Percentiles rank a stretch among this genome's conserved stretches.
phyloP scores from a whole-genome alignment of 2,113 vertebrate genomes.

The Cisticola juncidis region DNA sequence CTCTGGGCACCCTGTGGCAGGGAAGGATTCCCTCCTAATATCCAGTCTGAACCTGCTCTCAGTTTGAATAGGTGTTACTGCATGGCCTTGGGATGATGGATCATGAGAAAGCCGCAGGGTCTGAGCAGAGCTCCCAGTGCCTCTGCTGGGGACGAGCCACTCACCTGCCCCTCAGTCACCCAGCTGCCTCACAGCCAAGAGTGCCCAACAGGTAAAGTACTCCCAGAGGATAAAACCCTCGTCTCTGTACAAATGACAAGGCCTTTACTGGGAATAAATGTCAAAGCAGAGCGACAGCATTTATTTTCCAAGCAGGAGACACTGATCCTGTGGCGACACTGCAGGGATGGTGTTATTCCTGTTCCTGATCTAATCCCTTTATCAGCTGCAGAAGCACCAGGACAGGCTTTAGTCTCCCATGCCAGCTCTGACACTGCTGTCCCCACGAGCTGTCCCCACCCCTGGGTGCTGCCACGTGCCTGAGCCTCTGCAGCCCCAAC shows the following conservation, averaged over 20 bases:
- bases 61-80: rapidly evolving
- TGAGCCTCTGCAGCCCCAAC: neutral
- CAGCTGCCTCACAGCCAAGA: neutral
- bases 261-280: constrained; percentile 45
- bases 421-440: neutral
- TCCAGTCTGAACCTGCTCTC: neutral
- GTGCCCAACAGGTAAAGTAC: neutral
- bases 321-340: neutral
- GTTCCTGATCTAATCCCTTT: neutral
- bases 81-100: neutral
- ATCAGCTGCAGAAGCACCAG: neutral
- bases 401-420: neutral
- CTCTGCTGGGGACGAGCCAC: rapidly evolving
- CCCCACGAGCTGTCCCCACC: rapidly evolving
- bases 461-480: neutral
- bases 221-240: neutral
- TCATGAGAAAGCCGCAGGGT: neutral
- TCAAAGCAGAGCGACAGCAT: constrained; percentile 8
- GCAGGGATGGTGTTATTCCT: neutral
- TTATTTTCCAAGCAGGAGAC: constrained; percentile 27
- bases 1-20: neutral
- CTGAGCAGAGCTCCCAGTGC: neutral
- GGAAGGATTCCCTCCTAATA: neutral
- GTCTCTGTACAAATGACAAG: neutral
- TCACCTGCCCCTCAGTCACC: neutral